Evolutionary conservation across 2,797 vertebrate species (phyloP).

Genomic region (Tinamus major): DNA sequence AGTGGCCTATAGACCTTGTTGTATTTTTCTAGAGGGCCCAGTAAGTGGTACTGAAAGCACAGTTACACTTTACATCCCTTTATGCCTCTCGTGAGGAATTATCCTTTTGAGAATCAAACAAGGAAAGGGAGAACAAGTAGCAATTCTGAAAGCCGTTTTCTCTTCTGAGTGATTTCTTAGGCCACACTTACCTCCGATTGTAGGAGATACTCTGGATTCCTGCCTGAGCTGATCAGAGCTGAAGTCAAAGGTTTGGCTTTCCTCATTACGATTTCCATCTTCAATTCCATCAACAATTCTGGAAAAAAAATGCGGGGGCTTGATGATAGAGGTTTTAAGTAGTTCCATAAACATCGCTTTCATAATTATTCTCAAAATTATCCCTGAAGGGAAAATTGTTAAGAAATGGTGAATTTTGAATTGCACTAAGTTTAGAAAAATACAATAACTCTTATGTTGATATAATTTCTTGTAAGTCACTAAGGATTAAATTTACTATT

Average conservation of each 20-base stretch:
- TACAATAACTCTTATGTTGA: neutral
- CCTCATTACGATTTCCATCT: conserved; percentile 78
- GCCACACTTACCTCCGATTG: conserved; percentile 73
- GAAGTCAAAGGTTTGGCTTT: conserved; percentile 83
- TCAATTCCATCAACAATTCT: conserved; percentile 87
- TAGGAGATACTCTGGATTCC: conserved; percentile 76
- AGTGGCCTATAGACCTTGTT: neutral
- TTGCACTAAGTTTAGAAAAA: neutral
- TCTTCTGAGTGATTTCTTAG: neutral
- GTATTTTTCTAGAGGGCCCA: neutral
- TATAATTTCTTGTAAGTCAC: neutral
- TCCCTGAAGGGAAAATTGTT: neutral
- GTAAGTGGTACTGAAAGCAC: neutral
- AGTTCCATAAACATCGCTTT: neutral
- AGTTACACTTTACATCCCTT: neutral
- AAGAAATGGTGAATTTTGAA: neutral
- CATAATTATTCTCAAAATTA: neutral
- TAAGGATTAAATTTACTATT: neutral
- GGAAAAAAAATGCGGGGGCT: conserved; percentile 10
- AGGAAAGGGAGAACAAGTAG: neutral
- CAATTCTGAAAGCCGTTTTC: neutral
- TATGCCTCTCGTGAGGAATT: neutral
- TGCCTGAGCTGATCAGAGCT: conserved; percentile 77
- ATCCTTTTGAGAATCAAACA: neutral
- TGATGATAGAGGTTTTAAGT: neutral